A percentile compares a stretch with the other conserved stretches of the same genome.
Evolutionary conservation across 2,113 vertebrate species (phyloP).

Genomic region (Miniopterus natalensis): DNA sequence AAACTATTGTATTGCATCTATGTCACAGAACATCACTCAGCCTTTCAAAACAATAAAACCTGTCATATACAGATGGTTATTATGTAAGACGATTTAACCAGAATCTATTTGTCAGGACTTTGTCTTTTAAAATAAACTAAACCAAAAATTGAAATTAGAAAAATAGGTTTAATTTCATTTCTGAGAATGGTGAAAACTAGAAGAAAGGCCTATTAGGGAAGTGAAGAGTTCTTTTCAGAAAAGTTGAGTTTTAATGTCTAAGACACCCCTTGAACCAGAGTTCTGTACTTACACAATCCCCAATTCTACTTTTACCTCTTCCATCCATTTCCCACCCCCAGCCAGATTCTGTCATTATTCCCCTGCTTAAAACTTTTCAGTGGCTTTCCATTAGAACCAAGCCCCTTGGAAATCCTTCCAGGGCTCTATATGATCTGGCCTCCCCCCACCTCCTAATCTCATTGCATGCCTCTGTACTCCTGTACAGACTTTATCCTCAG

Average conservation of each 20-base stretch:
- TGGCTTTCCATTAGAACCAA: not conserved
- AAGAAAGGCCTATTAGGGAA: not conserved
- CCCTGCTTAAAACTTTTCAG: not conserved
- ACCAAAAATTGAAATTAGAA: not conserved
- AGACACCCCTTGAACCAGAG: not conserved
- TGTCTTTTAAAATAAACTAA: not conserved
- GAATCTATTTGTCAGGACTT: not conserved
- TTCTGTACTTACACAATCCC: not conserved
- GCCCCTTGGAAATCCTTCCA: not conserved
- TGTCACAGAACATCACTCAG: too few species aligned
- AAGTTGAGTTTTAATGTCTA: not conserved
- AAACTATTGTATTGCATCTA: not conserved
- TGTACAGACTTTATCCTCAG: not conserved
- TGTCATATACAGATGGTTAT: not conserved
- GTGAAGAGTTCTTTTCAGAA: not conserved
- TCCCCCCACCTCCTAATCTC: not conserved
- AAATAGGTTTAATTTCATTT: not conserved
- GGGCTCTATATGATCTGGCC: not conserved
- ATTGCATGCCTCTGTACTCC: not conserved
- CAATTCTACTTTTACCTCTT: not conserved
- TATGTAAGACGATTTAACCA: not conserved
- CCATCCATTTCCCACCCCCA: not conserved
- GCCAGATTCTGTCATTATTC: not conserved
- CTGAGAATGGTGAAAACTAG: not conserved
- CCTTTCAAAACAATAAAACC: not conserved